Percentiles rank a stretch among this genome's conserved stretches.
These are phyloP conservation scores for Tigriopus californicus DNA, from an alignment of 2,888 invertebrate genomes.

Conservation along the genomic window DNA sequence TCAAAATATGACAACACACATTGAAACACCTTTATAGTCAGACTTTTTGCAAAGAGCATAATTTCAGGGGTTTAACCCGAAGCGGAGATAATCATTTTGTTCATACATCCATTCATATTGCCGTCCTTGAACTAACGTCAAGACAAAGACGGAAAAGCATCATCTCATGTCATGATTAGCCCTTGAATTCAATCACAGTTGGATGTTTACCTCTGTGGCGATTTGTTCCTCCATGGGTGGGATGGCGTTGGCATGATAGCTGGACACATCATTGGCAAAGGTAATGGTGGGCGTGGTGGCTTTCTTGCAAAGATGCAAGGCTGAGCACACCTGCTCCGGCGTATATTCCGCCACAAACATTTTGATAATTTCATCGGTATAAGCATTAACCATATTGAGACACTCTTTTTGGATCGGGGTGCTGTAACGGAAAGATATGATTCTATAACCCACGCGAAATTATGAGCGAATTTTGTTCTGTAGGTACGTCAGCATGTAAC, in stretches of 20 bases:
- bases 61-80: no score
- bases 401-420: neutral
- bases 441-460: no score
- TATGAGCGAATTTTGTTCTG: no score
- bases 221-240: neutral
- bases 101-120: no score
- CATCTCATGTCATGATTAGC: no score
- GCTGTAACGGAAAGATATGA: neutral
- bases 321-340: constrained; percentile 50
- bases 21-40: no score
- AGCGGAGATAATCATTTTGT: no score
- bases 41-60: no score
- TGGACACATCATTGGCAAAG: neutral
- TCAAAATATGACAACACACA: no score
- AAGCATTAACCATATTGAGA: constrained; percentile 41
- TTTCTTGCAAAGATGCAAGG: neutral
- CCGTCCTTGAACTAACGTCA: no score
- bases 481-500: constrained; percentile 36
- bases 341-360: constrained; percentile 55
- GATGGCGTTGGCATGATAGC: neutral
- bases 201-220: neutral
- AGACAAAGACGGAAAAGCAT: no score
- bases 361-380: constrained; percentile 54
- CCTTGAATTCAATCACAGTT: no score
- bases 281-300: neutral